phyloP scores from a whole-genome alignment of 1,140 invertebrate species.

The Bombus huntii region DNA sequence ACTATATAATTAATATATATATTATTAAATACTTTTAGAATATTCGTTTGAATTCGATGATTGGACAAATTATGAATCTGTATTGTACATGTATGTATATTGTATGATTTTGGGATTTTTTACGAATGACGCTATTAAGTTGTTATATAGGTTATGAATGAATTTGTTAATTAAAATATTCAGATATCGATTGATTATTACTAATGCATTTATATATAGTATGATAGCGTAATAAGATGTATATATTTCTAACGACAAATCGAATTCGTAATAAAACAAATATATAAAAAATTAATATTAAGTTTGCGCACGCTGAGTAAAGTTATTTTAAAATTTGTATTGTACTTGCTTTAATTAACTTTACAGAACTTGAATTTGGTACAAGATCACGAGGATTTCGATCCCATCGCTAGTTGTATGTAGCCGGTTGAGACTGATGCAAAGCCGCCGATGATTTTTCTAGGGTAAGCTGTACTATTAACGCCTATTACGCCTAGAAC shows the following conservation, averaged over 20 bases:
- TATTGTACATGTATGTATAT: too few relatives aligned
- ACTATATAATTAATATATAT: background rate
- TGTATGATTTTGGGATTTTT: background rate
- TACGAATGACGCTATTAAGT: background rate
- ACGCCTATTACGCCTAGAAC: background rate
- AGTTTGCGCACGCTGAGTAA: too few relatives aligned
- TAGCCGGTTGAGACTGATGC: conserved; percentile 41
- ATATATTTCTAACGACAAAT: background rate
- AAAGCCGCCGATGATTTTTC: conserved; percentile 54
- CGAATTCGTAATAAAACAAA: background rate
- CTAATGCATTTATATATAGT: background rate
- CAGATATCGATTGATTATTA: background rate
- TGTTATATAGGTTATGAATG: background rate
- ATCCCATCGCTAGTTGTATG: conserved; percentile 18
- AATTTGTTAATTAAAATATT: background rate
- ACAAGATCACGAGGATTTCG: background rate
- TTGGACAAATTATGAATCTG: background rate
- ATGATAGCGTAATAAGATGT: too few relatives aligned
- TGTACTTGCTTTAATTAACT: background rate
- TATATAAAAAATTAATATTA: background rate
- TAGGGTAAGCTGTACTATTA: conserved; percentile 42
- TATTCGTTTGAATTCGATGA: background rate
- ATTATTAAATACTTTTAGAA: background rate
- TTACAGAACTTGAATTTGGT: background rate
- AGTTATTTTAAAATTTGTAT: background rate